Evolutionary conservation across 2,113 vertebrate species (phyloP), one percentile per base, ranked within the genome.

Genomic region (Myrmophylax atrothorax): DNA sequence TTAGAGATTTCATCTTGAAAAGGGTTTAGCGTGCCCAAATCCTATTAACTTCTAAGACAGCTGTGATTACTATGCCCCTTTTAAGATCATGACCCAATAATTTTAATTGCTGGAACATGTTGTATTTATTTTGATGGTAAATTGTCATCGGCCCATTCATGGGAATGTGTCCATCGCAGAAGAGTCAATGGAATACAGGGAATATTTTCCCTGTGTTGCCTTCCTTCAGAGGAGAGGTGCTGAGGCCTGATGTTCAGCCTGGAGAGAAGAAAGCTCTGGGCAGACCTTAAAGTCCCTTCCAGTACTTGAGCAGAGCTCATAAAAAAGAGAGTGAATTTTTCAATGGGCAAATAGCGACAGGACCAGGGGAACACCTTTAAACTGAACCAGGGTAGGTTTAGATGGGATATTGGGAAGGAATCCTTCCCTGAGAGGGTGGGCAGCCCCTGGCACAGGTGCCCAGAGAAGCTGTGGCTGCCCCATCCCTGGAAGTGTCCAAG

Each of bases 1-100:
- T 84, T 37, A 76, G 88, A 87, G 47, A 81, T 77, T 93, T 89
- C 29, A 67, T 89, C 64, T 67, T 89, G 60, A 87, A 90, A 92
- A 86, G 50, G 40, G 47, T 86, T 90, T 81, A 90, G 49, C 9
- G 5, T 29, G n/a, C 29, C 33, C 38, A 88, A 92, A 96, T 84
- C 76, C 76, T 84, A 74, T 86, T 92, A 89, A 89, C 52, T 87
- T 89, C 47, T 84, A 67, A 70, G n/a, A 64, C 49, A 80, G 20
- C 64, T 74, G 40, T 42, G 47, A 89, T 69, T 78, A 63, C 42
- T 42, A 8, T 42, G 38, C 12, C 33, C 12, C 50, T 78, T 84
- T 89, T 70, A 90, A 90, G 59, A 94, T 38, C 28, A 42, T 6
- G 33, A 59, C 17, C 42, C 38, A 73, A 9, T 74, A 53, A 70